Base-by-base conservation (phyloP, 1,140 invertebrate species). In the Camponotus pennsylvanicus region DNA sequence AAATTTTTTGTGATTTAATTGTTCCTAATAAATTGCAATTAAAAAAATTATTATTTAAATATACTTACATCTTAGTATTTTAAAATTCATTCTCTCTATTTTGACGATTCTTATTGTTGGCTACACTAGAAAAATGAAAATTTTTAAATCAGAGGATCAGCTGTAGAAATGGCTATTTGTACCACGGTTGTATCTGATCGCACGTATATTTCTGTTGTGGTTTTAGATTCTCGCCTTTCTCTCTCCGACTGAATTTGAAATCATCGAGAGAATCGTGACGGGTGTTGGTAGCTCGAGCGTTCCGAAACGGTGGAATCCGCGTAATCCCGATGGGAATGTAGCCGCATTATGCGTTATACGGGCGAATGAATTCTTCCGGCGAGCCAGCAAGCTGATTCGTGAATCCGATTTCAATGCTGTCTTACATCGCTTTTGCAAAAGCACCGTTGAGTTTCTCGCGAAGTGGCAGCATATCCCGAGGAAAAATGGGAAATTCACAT, bases 291-390 rank as follows among this genome's bases (percentile, higher is more conserved):
- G 15, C 55, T 59, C 18, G 27, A 52, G 55, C 40, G 57, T 61
- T 73, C 55, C n/a, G 42, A 45, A 59, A n/a, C 40, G 40, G 11
- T 21, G 66, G 78, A 83, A 83, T 75, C 55, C 69, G 55, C 73
- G 79, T 83, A 75, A 83, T 83, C 69, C 49, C 55, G 69, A 63
- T 61, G 55, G 40, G 79, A 83, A 83, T 73, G 69, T 75, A 75
- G 40, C 69, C 18, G 79, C 40, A 49, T 83, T 75, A 61, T 49
- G 71, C 69, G 55, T 83, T 75, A 83, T 61, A 70, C 57, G 69
- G 63, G 55, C 78, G 67, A 83, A 83, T 83, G 34, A 61, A 75
- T 73, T 83, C 69, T 75, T 83, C 55, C 21, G 40, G 79, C 57
- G 21, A 78, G 42, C 42, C 15, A 13, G 42, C 1, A 61, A 75